phyloP scores from a whole-genome alignment of 2,888 invertebrate genomes.

The Lepeophtheirus nordmannii region DNA sequence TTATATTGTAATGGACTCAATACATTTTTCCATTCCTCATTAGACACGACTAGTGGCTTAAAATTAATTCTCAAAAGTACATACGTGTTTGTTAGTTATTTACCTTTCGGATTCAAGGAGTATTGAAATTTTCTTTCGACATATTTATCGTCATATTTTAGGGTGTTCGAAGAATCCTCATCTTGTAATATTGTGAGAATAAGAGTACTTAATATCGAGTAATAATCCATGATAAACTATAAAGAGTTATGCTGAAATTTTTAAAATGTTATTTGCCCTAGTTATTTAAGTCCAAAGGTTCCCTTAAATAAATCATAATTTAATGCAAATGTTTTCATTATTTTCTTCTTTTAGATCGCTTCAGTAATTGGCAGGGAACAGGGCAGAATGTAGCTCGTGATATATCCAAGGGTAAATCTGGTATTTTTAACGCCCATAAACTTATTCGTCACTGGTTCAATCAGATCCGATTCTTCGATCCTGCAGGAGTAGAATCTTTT shows the following conservation, averaged over 20 bases:
- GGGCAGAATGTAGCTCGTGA: conserved; percentile 24
- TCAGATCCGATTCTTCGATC: conserved; percentile 19
- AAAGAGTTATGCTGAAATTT: too few relatives aligned
- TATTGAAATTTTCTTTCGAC: too few relatives aligned
- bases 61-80: too few relatives aligned
- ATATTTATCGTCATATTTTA: too few relatives aligned
- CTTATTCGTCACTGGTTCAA: conserved; percentile 23
- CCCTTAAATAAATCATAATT: not conserved
- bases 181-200: not conserved
- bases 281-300: not conserved
- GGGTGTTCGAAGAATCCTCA: too few relatives aligned
- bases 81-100: too few relatives aligned
- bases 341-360: conserved; percentile 16
- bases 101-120: too few relatives aligned
- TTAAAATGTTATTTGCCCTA: not conserved
- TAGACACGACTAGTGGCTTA: not conserved
- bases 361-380: conserved; percentile 22
- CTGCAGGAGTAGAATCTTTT: conserved; percentile 21
- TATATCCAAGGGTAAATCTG: conserved; percentile 13
- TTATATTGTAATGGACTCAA: not conserved
- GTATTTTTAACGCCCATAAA: conserved; percentile 18
- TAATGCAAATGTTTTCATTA: not conserved
- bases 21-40: conserved; percentile 14
- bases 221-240: not conserved
- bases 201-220: not conserved